Evolutionary conservation across 2,888 invertebrate species (phyloP), one percentile per base, ranked within the genome.

Genomic region (Clanis bilineata): DNA sequence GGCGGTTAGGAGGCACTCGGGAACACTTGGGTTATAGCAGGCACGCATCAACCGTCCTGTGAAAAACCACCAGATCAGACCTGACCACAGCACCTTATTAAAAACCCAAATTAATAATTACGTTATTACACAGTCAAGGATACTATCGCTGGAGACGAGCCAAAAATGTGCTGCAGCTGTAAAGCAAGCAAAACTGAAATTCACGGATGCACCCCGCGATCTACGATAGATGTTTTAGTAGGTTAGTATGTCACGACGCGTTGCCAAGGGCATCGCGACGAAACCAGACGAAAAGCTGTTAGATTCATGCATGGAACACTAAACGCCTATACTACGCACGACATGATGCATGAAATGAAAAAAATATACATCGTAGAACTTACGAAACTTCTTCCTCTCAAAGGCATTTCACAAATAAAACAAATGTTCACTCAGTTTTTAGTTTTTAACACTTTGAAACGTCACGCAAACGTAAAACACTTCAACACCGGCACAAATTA

Each of bases 1-100:
- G 90, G 90, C 90, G 67, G 86, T 92, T 91, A 92, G 76, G 77
- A 80, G 83, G 84, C 88, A 90, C 88, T 86, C 88, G 66, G 87
- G 86, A 83, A 80, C 87, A 88, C 87, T 85, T 81, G 79, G 79
- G 85, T 86, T 85, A 86, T 82, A 75, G 74, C 76, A 82, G 84
- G 80, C 86, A 85, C 83, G 83, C 80, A 79, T 91, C 92, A 91
- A 90, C 83, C 77, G 68, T 83, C 90, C 92, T 91, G 91, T 82
- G 88, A 80, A 90, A 88, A 76, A 89, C 85, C 84, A 83, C 79
- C 78, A 79, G 69, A 80, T 85, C 78, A 85, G 78, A 85, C 78
- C 75, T 75, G 76, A 73, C 77, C 73, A 77, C 79, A 80, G 74
- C 75, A 79, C 75, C 58, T 45, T 56, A 47, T 45, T 60, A 45